Evolutionary conservation across 2,797 vertebrate species (phyloP), one percentile per base, ranked within the genome.

Genomic region (Cossypha caffra): DNA sequence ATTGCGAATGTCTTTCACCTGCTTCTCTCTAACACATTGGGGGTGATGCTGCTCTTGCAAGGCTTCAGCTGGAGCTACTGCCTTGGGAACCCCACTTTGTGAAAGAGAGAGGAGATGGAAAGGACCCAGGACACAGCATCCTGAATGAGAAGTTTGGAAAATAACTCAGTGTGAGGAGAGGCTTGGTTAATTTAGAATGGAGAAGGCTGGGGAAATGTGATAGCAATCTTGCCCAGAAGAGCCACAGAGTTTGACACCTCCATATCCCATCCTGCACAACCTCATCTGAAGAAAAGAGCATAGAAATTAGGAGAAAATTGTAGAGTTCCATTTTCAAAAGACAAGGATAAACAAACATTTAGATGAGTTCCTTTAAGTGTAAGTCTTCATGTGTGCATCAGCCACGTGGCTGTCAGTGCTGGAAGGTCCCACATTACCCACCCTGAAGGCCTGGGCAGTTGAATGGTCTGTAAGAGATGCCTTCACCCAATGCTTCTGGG

Each of bases 331-430:
- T 54, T 76, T 83, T 74, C n/a, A 62, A 80, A 80, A 51, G 25
- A 45, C 23, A 86, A 71, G 40, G 19, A 40, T 15, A 68, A 19
- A 13, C 71, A 75, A 78, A 57, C 7, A 86, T 61, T 87, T 35
- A 42, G 33, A 35, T 5, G 2, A 77, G 3, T 9, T 84, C 15
- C 20, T 74, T 59, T 35, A 12, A 33, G 28, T 48, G 28, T 48
- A 59, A 82, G 26, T 50, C 7, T 74, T 67, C 15, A 9, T 12
- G 9, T 48, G 19, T n/a, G 40, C 66, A 43, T 28, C 43, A 78
- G 33, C 28, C 66, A 67, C 1, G 0, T 0, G 7, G n/a, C 42
- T 78, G 29, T 47, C 33, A 59, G 6, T 33, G 16, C 42, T 59
- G 64, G 24, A 64, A 79, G 25, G 16, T 42, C 57, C 21, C 62